Evolutionary conservation across 1,140 invertebrate genomes (phyloP).

Genomic region (Venturia canescens): DNA sequence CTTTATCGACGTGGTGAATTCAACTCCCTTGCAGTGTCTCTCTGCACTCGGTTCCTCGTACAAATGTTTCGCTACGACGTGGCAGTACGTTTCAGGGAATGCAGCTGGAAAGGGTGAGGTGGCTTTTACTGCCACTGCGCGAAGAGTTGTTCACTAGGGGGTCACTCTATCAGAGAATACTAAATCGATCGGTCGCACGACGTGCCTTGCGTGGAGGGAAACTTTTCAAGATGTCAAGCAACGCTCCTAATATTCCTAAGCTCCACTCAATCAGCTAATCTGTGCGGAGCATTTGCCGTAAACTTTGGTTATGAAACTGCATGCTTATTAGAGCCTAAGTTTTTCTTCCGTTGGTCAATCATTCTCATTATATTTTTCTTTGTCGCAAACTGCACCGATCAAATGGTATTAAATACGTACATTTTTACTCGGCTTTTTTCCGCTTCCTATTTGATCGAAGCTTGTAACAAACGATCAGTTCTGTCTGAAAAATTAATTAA

Average conservation of each 20-base stretch:
- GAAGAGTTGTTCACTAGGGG: slow-evolving; percentile 26
- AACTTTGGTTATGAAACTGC: too few relatives aligned
- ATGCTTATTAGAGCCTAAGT: too few relatives aligned
- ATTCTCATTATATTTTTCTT: too few relatives aligned
- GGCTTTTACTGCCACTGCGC: background rate
- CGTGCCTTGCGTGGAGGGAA: slow-evolving; percentile 14
- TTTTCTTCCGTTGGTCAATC: too few relatives aligned
- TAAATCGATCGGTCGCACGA: slow-evolving; percentile 51
- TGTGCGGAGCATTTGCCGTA: too few relatives aligned
- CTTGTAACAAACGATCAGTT: too few relatives aligned
- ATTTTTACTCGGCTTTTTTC: too few relatives aligned
- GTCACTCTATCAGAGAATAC: slow-evolving; percentile 9
- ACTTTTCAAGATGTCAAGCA: slow-evolving; percentile 13
- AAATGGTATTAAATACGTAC: too few relatives aligned
- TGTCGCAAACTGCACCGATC: too few relatives aligned
- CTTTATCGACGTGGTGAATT: background rate
- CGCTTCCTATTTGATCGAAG: too few relatives aligned
- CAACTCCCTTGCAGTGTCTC: background rate
- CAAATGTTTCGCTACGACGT: background rate
- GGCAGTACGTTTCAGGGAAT: background rate
- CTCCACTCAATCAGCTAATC: slow-evolving; percentile 46
- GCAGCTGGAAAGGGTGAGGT: background rate
- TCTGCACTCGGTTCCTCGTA: background rate
- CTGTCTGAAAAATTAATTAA: too few relatives aligned
- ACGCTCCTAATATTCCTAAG: slow-evolving; percentile 51